Base-by-base conservation (phyloP, 2,797 vertebrate species). In the Thunnus albacares region DNA sequence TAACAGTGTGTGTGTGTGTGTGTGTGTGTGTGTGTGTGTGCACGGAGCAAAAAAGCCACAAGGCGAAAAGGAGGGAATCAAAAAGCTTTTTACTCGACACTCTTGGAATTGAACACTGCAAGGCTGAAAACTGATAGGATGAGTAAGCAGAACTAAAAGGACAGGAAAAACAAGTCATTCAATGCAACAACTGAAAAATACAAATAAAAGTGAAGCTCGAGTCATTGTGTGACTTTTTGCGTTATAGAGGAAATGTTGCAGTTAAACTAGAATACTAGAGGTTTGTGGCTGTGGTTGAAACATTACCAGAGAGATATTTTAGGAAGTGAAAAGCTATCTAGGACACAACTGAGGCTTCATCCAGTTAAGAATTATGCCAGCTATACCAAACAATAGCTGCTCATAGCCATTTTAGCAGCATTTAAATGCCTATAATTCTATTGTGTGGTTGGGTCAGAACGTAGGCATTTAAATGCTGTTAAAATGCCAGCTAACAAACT, bases 51-150 rank as follows among this genome's bases (percentile, higher is more conserved):
- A 68, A 77, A 76, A 85, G 77, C 81, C 64, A 88, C 65, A 18
- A 76, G 65, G 73, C 66, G 76, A 30, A 79, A 68, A 64, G 61
- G 71, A 76, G 70, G 75, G 62, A 79, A 76, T 81, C 49, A 76
- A 77, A 81, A 84, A 76, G 47, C 63, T 69, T 71, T 73, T 71
- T 51, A 85, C 61, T 80, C 43, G 18, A 69, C 22, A 56, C 63
- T 82, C 60, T 89, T 86, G 63, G 35, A 86, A 70, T n/a, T 75
- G 6, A 79, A 85, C 61, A 85, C 77, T 59, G 68, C 65, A 55
- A 82, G 56, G 57, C 63, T 74, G 74, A 86, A 85, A 90, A 87
- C 76, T 64, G 70, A 80, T 5, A 49, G 24, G 47, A 74, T 72
- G 47, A 51, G 18, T 51, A 51, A 51, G 47, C 47, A n/a, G 17